Evolutionary conservation across 2,113 vertebrate species (phyloP), one percentile per base, ranked within the genome.

Genomic region (Leucosticte australis): DNA sequence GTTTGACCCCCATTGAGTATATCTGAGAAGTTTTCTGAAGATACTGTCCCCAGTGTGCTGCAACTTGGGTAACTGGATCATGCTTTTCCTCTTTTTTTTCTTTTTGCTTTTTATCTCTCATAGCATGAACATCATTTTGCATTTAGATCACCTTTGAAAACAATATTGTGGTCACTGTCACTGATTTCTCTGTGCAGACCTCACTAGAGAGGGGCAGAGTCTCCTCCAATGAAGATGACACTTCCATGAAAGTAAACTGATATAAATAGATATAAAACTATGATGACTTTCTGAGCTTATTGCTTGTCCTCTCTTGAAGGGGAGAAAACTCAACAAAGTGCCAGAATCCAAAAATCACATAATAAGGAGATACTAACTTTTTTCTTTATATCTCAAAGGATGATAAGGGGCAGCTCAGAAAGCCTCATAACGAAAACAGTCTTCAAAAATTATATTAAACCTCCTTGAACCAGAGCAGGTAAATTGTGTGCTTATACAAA

Each of bases 261-360:
- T 50, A 62, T 2, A 71, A 75, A 49, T 12, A 41, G 42, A 17
- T 42, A 37, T 2, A 14, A 90, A 75, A 47, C 17, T 65, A 1
- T 12, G 13, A n/a, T 41, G 4, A 35, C 31, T 62, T 89, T 42
- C 31, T 42, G 68, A n/a, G 23, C 7, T 82, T 65, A 17, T 63
- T 62, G 37, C 18, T 71, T 24, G 28, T 37, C 9, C 15, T 16
- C n/a, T 73, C 44, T 47, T 52, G 39, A 64, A 74, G 87, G 28
- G 14, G 3, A 68, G 12, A 69, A 88, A 65, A 24, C 31, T 80
- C 22, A 27, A 17, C 0, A 0, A 75, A 31, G 7, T 44, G 28
- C 35, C 39, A 44, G 35, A 56, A 49, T 80, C 26, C 59, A 37
- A 49, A 88, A 76, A 49, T 83, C 37, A n/a, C 37, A 7, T 24